Evolutionary conservation across 1,140 invertebrate species (phyloP), one percentile per base, ranked within the genome.

Genomic region (Brachionus koreanus): DNA sequence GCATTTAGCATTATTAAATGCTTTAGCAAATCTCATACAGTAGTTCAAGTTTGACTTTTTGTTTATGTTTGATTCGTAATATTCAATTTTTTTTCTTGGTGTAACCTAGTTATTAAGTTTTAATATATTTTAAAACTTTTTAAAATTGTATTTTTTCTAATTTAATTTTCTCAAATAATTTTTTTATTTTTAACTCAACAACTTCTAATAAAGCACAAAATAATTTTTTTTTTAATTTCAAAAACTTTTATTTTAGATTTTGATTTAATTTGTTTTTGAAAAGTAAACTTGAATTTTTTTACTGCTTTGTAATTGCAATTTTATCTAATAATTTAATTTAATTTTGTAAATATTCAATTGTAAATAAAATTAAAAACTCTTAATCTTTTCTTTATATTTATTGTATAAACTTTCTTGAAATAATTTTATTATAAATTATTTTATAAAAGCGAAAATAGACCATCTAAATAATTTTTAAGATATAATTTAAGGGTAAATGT

Each of bases 41-140:
- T 69, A 69, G 39, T 69, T 69, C 65, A 69, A 69, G 35, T 69
- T 69, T 69, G 37, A 69, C 33, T 69, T 69, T 39, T 69, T 39
- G 29, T 39, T 35, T 16, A 0, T 69, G 33, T 69, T 69, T 69
- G 16, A 39, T 69, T 69, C 16, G 16, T 39, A 16, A 10, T 39
- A 39, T 7, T n/a, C 16, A 29, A 19, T 69, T 16, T 69, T 69
- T 69, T 69, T 69, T 67, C 33, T 69, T 69, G 65, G 35, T 69
- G 65, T 69, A 37, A 37, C 65, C 65, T 39, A 69, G n/a, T 42
- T 7, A 19, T n/a, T 2, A 29, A 29, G 29, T 69, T 69, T 33
- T 65, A 9, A 33, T n/a, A 12, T 65, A 33, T 6, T 1, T 33
- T 35, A 9, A 37, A 37, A 69, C 35, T 12, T 69, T 69, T 33